A percentile compares a stretch with the other conserved stretches of the same genome.
These are phyloP conservation scores for Tetranychus urticae DNA, from an alignment of 1,140 invertebrate genomes.

Conservation along the genomic window DNA sequence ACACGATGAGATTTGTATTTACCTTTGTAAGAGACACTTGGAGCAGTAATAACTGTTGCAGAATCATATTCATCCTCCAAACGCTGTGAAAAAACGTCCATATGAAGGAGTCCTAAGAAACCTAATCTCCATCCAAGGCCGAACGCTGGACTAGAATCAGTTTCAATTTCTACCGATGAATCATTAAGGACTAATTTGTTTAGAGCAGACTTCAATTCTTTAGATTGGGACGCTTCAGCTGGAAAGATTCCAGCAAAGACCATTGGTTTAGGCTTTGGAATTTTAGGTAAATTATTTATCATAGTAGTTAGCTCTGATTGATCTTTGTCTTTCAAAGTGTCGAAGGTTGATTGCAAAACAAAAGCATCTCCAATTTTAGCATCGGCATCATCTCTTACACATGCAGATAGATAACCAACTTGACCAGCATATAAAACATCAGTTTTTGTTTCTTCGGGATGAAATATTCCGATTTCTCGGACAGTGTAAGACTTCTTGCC, in stretches of 20 bases:
- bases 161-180: slow-evolving; percentile 49
- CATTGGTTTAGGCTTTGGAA: slow-evolving; percentile 12
- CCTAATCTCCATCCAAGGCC: slow-evolving; percentile 82
- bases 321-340: background rate
- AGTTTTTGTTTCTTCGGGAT: slow-evolving; percentile 44
- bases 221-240: slow-evolving; percentile 58
- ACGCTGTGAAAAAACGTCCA: slow-evolving; percentile 85
- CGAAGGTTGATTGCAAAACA: slow-evolving; percentile 22
- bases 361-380: slow-evolving; percentile 64
- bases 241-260: slow-evolving; percentile 41
- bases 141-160: slow-evolving; percentile 65
- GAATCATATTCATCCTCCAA: slow-evolving; percentile 68
- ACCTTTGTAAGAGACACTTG: slow-evolving; percentile 71
- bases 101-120: slow-evolving; percentile 76
- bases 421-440: slow-evolving; percentile 49
- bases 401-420: slow-evolving; percentile 54
- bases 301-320: background rate
- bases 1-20: slow-evolving; percentile 13
- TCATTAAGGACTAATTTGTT: slow-evolving; percentile 84
- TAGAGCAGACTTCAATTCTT: slow-evolving; percentile 45
- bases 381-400: slow-evolving; percentile 51
- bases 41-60: slow-evolving; percentile 66
- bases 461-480: slow-evolving; percentile 48
- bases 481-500: slow-evolving; percentile 49
- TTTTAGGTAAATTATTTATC: background rate